Conservation (phyloP, 2,888 invertebrate genomes). For the Chydorus sphaericus region DNA sequence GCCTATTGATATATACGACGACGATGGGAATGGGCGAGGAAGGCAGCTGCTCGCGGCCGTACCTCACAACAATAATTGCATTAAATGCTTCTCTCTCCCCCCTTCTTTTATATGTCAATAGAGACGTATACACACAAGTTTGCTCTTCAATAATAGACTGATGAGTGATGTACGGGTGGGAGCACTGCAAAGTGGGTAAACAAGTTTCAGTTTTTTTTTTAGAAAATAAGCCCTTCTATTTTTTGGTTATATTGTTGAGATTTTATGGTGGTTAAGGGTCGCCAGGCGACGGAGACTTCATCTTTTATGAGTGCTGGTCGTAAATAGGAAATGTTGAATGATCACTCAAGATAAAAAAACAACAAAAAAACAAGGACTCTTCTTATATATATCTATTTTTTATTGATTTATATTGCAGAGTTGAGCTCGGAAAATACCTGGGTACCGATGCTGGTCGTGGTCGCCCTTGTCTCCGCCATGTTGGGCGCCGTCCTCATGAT, state of each 20-base stretch:
- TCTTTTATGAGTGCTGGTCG: not conserved
- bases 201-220: too few species aligned
- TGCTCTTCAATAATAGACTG: not conserved
- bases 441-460: constrained; percentile 52
- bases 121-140: not conserved
- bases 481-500: constrained; percentile 58
- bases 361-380: not conserved
- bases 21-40: too few species aligned
- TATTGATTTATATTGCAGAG: constrained; percentile 1
- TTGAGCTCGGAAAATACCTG: constrained; percentile 27
- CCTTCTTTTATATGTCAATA: not conserved
- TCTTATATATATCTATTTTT: not conserved
- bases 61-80: not conserved
- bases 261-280: too few species aligned
- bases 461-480: constrained; percentile 50
- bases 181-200: too few species aligned
- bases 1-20: too few species aligned
- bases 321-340: not conserved
- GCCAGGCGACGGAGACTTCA: not conserved
- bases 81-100: constrained; percentile 2
- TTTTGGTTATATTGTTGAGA: too few species aligned
- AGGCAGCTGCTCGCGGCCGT: too few species aligned
- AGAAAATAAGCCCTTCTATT: too few species aligned
- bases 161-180: not conserved
- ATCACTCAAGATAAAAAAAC: not conserved